Evolutionary conservation across 2,888 invertebrate genomes (phyloP), one percentile per base, ranked within the genome.

Genomic region (Parnassius orleans): DNA sequence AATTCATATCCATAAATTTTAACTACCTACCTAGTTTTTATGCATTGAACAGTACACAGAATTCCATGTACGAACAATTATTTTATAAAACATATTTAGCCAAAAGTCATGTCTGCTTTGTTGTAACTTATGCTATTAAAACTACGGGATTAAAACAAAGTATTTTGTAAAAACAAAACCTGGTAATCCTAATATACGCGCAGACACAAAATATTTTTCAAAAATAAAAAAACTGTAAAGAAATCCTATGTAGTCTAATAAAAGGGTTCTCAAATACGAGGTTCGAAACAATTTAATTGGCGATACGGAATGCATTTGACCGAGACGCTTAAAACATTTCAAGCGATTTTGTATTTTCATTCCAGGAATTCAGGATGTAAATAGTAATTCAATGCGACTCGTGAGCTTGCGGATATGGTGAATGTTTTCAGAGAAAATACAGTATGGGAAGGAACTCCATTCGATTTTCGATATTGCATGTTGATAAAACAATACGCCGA

Each of bases 221-320:
- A 58, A 53, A 58, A 46, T 44, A 61, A 55, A 62, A 61, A 57
- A 33, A 5, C 50, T 41, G 58, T 66, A 68, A 59, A 65, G 59
- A 64, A 66, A 62, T 66, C 67, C 63, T 55, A 67, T 60, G 69
- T 67, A 67, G 65, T 53, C 52, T 52, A 64, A 64, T 56, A 66
- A 64, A 63, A 76, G 74, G 66, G 69, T 71, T 64, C 72, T 75
- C 55, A 67, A 63, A 67, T 69, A 64, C 70, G 68, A 72, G 69
- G 70, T 71, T 70, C 67, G 70, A 71, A 68, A 68, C 71, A 70
- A 63, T 69, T 62, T 72, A 72, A 76, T 76, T 74, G 72, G 68
- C 72, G 68, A 59, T 64, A 66, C 57, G 66, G 65, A 70, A 63
- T 69, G 71, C 64, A 65, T 64, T 65, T 55, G 54, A 58, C 44